phyloP scores from a whole-genome alignment of 2,888 invertebrate species.

The Nomada fucata region DNA sequence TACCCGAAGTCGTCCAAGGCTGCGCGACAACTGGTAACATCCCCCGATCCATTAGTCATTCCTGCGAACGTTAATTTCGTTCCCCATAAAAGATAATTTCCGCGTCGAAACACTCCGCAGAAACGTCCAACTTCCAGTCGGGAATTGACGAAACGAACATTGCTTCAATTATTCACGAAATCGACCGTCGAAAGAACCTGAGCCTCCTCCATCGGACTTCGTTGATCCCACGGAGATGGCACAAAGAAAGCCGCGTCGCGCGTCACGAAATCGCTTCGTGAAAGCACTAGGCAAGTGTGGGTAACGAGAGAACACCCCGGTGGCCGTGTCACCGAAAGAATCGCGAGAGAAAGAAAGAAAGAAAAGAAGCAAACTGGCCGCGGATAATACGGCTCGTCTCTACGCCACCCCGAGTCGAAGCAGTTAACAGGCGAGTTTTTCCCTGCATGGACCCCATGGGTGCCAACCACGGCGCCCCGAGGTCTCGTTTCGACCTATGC shows the following conservation, averaged over 20 bases:
- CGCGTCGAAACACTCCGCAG: too few species aligned
- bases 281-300: conserved; percentile 4
- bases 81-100: too few species aligned
- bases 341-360: conserved; percentile 19
- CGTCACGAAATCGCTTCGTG: conserved; percentile 23
- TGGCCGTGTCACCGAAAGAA: conserved; percentile 33
- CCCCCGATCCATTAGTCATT: too few species aligned
- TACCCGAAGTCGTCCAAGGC: not conserved
- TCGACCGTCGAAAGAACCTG: too few species aligned
- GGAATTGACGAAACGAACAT: too few species aligned
- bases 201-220: too few species aligned
- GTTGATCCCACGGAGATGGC: too few species aligned
- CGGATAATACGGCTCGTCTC: conserved; percentile 43
- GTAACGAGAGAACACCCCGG: conserved; percentile 39
- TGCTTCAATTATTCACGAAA: too few species aligned
- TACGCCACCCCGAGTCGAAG: conserved; percentile 66
- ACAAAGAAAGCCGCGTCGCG: not conserved
- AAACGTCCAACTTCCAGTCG: too few species aligned
- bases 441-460: conserved; percentile 81
- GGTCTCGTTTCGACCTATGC: conserved; percentile 82
- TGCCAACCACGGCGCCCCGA: conserved; percentile 80
- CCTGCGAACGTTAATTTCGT: too few species aligned
- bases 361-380: conserved; percentile 21
- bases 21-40: not conserved
- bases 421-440: conserved; percentile 82